Percentiles rank a stretch among this genome's conserved stretches.
Conservation (phyloP, 2,797 vertebrate genomes). For the Tamandua tetradactyla region DNA sequence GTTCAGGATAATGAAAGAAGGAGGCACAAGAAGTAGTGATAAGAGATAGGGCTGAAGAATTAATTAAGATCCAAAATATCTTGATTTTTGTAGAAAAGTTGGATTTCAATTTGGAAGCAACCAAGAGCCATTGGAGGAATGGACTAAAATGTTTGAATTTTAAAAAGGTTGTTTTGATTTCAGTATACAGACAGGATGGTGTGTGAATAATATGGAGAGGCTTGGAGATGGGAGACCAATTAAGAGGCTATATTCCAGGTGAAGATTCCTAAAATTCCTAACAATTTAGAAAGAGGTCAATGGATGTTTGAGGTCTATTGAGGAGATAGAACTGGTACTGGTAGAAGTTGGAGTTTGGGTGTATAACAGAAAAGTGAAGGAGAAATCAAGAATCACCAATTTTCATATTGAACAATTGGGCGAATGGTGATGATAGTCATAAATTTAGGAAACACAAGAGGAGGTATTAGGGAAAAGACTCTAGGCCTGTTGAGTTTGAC, state of each 20-base stretch:
- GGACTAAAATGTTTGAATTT: background rate
- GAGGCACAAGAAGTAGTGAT: background rate
- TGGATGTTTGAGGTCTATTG: background rate
- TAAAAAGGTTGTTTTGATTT: background rate
- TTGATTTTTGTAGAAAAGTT: background rate
- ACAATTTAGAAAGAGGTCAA: background rate
- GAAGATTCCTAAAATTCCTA: background rate
- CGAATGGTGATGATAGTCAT: background rate
- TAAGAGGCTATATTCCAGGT: background rate
- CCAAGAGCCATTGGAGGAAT: background rate
- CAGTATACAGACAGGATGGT: background rate
- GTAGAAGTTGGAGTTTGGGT: background rate
- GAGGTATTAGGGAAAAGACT: background rate
- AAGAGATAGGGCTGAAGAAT: background rate
- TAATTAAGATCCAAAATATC: background rate
- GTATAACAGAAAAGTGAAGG: background rate
- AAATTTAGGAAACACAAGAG: background rate
- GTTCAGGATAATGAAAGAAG: background rate
- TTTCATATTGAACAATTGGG: background rate
- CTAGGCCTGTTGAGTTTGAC: background rate
- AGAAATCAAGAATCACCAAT: background rate
- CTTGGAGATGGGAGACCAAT: background rate
- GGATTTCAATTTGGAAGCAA: background rate
- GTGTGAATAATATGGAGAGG: background rate
- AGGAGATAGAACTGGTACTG: background rate